Evolutionary conservation across 2,888 invertebrate genomes (phyloP), one percentile per base, ranked within the genome.

Genomic region (Zhengitettix transpicula): DNA sequence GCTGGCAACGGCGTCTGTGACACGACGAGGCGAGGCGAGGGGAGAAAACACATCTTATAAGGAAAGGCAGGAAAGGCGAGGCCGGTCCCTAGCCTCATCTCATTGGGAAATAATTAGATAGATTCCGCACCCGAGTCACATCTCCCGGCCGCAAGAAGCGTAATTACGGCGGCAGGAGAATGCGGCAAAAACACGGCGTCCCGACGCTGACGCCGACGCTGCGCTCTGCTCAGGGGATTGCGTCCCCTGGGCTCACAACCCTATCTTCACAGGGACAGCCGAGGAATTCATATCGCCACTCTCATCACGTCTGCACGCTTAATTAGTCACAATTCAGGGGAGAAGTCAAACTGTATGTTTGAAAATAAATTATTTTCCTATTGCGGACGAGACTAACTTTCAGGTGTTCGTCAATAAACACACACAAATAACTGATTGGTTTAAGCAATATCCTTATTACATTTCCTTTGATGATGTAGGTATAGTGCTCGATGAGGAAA

Each of bases 61-160:
- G 47, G 28, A 28, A 28, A 28, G 28, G 28, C 28, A 28, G 28
- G 28, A 28, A 28, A 28, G 28, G 28, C 47, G 47, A 47, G 47
- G 47, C 47, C 12, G 47, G 28, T 28, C 47, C 14, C 47, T 47
- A 10, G 61, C 54, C 52, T 57, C 59, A 51, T 56, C 58, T 60
- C 62, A 62, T 62, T 62, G 62, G 57, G 58, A 62, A 62, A 62
- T 62, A 62, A 62, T 62, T 62, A 58, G 62, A 60, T 60, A 58
- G 60, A 62, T 60, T 60, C 58, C 56, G 60, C 56, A 60, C 56
- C 51, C 60, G 51, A 60, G 62, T 62, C 62, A 62, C 62, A 62
- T 60, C 42, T 16, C 52, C 40, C 15, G 55, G 51, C 51, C 41
- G 44, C 57, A 57, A 40, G 52, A 57, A 57, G 51, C 52, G 57